phyloP scores from a whole-genome alignment of 2,888 invertebrate genomes.

The Epinotia bilunana region DNA sequence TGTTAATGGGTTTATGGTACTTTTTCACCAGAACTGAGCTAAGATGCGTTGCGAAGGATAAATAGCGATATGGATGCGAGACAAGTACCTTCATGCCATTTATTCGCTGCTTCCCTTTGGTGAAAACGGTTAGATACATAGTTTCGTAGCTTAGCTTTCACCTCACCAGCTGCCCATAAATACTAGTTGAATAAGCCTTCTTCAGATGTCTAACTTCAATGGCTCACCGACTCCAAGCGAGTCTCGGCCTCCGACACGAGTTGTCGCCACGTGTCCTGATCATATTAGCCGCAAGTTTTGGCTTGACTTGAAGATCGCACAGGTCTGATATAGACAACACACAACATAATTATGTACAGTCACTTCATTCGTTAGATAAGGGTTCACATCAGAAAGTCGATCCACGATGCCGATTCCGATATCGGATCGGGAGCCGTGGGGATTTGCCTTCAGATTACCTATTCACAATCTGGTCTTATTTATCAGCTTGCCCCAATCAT shows the following conservation, averaged over 20 bases:
- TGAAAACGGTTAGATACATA: no score
- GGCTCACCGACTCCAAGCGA: no score
- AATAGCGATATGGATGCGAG: not conserved
- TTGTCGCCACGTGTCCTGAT: no score
- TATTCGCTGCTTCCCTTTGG: no score
- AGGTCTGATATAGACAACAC: not conserved
- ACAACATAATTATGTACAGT: not conserved
- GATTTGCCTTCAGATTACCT: conserved; percentile 19
- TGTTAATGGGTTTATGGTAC: no score
- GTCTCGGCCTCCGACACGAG: no score
- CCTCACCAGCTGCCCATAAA: not conserved
- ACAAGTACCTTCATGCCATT: no score
- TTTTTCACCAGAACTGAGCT: not conserved
- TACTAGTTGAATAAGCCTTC: not conserved
- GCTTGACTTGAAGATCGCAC: no score
- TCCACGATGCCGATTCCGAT: not conserved
- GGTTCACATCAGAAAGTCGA: not conserved
- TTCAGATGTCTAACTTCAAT: not conserved
- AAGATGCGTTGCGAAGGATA: not conserved
- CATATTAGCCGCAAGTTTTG: no score
- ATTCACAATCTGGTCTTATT: not conserved
- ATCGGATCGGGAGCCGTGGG: not conserved
- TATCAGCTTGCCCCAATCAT: not conserved
- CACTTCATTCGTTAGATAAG: not conserved
- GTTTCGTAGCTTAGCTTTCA: not conserved